Evolutionary conservation across 2,113 vertebrate genomes (phyloP), one percentile per base, ranked within the genome.

Genomic region (Sigmodon hispidus): DNA sequence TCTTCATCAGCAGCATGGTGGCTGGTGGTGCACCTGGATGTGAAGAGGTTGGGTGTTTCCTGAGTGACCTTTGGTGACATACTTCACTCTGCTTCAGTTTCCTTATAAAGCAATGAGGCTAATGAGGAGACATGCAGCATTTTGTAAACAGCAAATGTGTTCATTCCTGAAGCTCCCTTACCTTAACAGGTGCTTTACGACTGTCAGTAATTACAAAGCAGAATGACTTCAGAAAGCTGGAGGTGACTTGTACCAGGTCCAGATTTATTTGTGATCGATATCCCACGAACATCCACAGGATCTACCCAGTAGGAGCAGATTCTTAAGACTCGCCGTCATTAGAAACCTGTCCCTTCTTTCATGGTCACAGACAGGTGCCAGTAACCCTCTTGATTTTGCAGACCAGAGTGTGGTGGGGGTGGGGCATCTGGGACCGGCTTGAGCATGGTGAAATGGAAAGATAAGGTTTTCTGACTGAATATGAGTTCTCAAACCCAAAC

Each of bases 101-200:
- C 52, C 77, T 88, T 19, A 17, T 12, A 0, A 24, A 48, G 76
- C 69, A 48, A 13, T 0, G 3, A 45, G 26, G 48, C 77, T 70
- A 43, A 34, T 43, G 29, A 21, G 12, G 15, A 5, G 15, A 31
- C 87, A 40, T 12, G 7, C 0, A 26, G 61, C 67, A 15, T n/a
- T 86, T 96, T 57, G 34, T 57, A 81, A 95, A 67, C 55, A 24
- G 65, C 24, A 31, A 57, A 69, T 40, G 40, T 63, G 43, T 43
- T 83, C 10, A 69, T 84, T 75, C 43, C 22, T 5, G 1, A 40
- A 29, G 31, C 45, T 83, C 10, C 26, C 36, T 87, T 80, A 48
- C 67, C 17, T 19, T 43, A 59, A 77, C 36, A 22, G 40, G 59
- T 36, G 52, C 50, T 86, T 95, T 92, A 21, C 40, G 1, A 31